Conservation (phyloP, 1,140 invertebrate genomes). For the Belonocnema kinseyi region DNA sequence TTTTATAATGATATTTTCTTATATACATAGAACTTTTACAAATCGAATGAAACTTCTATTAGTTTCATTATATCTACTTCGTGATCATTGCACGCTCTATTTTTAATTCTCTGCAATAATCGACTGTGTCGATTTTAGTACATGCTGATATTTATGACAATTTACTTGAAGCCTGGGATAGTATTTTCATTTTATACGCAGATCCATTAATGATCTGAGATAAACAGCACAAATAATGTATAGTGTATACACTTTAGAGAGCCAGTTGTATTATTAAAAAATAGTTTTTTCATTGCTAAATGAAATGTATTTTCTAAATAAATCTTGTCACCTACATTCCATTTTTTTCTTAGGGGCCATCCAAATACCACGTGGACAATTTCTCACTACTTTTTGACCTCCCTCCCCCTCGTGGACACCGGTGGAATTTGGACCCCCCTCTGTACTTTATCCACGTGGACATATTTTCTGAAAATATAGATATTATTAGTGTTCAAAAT, state of each 20-base stretch:
- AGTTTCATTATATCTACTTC: not conserved
- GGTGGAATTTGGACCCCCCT: too few species aligned
- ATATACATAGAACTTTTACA: too few species aligned
- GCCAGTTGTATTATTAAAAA: not conserved
- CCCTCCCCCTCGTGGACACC: too few species aligned
- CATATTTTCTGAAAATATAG: too few species aligned
- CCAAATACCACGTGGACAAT: too few species aligned
- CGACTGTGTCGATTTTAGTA: not conserved
- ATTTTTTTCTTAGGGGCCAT: not conserved
- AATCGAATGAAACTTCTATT: not conserved
- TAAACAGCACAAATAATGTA: slow-evolving; percentile 10
- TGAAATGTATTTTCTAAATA: slow-evolving; percentile 28
- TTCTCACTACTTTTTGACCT: too few species aligned
- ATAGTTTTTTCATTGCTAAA: slow-evolving; percentile 5
- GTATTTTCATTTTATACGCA: not conserved
- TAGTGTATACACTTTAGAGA: not conserved
- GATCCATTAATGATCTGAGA: not conserved
- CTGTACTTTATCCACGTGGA: too few species aligned
- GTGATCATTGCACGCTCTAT: not conserved
- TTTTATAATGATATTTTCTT: too few species aligned
- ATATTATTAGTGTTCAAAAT: too few species aligned
- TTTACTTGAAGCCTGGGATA: not conserved
- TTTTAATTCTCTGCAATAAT: not conserved
- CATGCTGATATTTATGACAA: not conserved
- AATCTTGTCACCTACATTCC: not conserved